phyloP scores from a whole-genome alignment of 2,888 invertebrate genomes.

The Scaeva pyrastri region DNA sequence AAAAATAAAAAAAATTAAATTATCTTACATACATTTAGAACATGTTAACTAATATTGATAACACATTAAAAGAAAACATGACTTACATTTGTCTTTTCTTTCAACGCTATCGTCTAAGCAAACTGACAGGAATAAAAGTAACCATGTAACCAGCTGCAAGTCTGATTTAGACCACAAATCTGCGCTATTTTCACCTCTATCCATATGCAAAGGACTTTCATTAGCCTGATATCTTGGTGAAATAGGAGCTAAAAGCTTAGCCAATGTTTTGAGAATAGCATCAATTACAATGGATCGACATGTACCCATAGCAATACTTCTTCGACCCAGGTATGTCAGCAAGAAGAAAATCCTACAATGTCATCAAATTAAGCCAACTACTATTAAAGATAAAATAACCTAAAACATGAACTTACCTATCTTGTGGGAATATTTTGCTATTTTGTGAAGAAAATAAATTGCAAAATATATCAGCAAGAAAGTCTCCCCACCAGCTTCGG shows the following conservation, averaged over 20 bases:
- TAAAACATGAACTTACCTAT: slow-evolving; percentile 86
- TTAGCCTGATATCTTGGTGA: slow-evolving; percentile 81
- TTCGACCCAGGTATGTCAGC: slow-evolving; percentile 93
- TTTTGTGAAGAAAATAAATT: slow-evolving; percentile 92
- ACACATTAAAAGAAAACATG: neutral
- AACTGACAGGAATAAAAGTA: slow-evolving; percentile 90
- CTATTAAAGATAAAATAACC: neutral
- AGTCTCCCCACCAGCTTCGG: slow-evolving; percentile 95
- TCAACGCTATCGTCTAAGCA: slow-evolving; percentile 86
- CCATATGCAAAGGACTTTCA: slow-evolving; percentile 76
- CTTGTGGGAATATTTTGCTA: slow-evolving; percentile 92
- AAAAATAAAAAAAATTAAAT: slow-evolving; percentile 30
- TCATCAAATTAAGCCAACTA: slow-evolving; percentile 16
- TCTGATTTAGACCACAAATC: slow-evolving; percentile 86
- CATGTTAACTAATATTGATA: no score
- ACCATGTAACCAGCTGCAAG: slow-evolving; percentile 89
- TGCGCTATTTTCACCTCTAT: slow-evolving; percentile 78
- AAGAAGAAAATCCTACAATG: slow-evolving; percentile 91
- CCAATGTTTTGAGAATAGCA: slow-evolving; percentile 87
- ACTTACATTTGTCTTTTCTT: slow-evolving; percentile 83
- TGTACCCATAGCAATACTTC: slow-evolving; percentile 87
- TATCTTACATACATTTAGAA: slow-evolving; percentile 11
- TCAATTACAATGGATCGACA: slow-evolving; percentile 87
- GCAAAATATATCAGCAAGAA: slow-evolving; percentile 92
- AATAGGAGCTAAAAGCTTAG: slow-evolving; percentile 86